A percentile compares a stretch with the other conserved stretches of the same genome.
Evolutionary conservation across 2,797 vertebrate genomes (phyloP).

Genomic region (Pangasius krempfi): DNA sequence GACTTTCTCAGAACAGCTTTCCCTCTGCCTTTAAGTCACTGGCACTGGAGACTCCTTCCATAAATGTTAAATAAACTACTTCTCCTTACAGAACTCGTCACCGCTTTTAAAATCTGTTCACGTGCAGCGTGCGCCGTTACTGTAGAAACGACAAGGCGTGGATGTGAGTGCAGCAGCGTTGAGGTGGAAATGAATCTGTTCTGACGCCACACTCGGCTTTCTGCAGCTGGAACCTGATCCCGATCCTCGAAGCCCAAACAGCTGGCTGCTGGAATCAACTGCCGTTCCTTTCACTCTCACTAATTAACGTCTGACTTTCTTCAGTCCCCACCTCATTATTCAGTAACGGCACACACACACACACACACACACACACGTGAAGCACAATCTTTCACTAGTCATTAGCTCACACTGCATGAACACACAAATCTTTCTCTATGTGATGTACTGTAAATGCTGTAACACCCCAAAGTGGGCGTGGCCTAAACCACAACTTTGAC

Average conservation of each 20-base stretch:
- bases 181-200: neutral
- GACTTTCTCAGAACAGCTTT: neutral
- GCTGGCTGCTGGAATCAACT: neutral
- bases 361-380: neutral
- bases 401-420: neutral
- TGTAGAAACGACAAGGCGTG: neutral
- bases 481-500: neutral
- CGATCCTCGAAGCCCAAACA: neutral
- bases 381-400: neutral
- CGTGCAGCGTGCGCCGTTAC: neutral
- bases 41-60: too few species aligned
- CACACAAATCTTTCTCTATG: neutral
- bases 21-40: too few species aligned
- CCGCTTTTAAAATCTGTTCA: neutral
- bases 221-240: neutral
- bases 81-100: too few species aligned
- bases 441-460: neutral
- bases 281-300: slow-evolving; percentile 6
- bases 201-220: neutral
- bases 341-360: slow-evolving; percentile 21
- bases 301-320: slow-evolving; percentile 24
- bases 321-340: slow-evolving; percentile 60
- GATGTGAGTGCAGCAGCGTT: too few species aligned
- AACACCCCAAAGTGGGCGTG: neutral
- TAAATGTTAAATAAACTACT: too few species aligned